Evolutionary conservation across 2,113 vertebrate genomes (phyloP), one percentile per base, ranked within the genome.

Genomic region (Heptranchias perlo): DNA sequence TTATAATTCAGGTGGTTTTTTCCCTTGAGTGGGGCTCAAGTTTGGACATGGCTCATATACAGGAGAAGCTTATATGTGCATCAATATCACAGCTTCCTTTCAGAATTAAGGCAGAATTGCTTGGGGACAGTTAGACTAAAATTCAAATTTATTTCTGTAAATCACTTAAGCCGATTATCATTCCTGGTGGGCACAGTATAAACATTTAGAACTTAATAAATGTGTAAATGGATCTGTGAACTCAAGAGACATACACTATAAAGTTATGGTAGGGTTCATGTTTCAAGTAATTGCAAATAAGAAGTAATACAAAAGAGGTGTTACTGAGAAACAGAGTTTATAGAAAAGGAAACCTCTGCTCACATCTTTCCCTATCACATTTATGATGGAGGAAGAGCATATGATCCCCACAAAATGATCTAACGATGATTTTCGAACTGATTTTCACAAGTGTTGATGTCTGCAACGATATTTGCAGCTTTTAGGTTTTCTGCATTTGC

Each of bases 81-180:
- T n/a, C 87, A 61, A 16, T 35, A 92, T 92, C 54, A 92, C 18
- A 61, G 35, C 54, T 58, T 61, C 14, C 54, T 92, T n/a, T 58
- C 52, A 92, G 14, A 54, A 92, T 6, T 92, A 6, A 92, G 28
- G 14, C 31, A 92, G 87, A 61, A 61, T 92, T 92, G 31, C 35
- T 61, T 35, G 11, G 52, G 87, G 31, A 92, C 86, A 87, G 78
- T 7, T 82, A 18, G 84, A 31, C 49, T 31, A 58, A 91, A 91
- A 61, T 18, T 61, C 52, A 91, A 58, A 44, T 94, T 94, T 94
- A 94, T 47, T 94, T 94, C 61, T 47, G 28, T 67, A 94, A 94
- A 94, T 94, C 61, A 64, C 62, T 64, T 31, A 94, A 94, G n/a
- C 61, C 23, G 6, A 64, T 94, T 94, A 94, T 67, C 21, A 65